These are phyloP conservation scores for Gari tellinella DNA, from an alignment of 2,888 invertebrate species.

Conservation along the genomic window DNA sequence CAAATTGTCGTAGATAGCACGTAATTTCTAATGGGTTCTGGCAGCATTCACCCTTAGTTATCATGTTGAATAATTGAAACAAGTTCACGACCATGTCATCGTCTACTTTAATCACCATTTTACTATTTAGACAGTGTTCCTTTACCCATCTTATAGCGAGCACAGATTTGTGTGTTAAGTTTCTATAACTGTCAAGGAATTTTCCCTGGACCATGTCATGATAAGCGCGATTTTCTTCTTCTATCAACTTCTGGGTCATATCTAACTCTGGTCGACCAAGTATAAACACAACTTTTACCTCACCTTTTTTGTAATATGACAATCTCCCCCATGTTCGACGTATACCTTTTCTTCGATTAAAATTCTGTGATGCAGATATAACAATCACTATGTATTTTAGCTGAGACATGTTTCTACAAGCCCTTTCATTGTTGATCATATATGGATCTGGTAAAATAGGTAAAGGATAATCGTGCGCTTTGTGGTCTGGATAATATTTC, in stretches of 20 bases:
- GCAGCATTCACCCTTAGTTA: constrained; percentile 56
- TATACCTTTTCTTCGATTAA: constrained; percentile 64
- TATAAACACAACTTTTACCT: constrained; percentile 71
- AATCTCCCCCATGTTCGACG: constrained; percentile 75
- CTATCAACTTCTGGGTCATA: constrained; percentile 63
- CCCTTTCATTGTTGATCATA: constrained; percentile 66
- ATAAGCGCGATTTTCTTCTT: constrained; percentile 69
- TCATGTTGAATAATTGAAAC: constrained; percentile 66
- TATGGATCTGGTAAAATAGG: constrained; percentile 64
- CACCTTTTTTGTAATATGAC: constrained; percentile 57
- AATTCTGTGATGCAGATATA: constrained; percentile 69
- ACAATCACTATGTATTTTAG: constrained; percentile 72
- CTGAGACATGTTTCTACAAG: constrained; percentile 59
- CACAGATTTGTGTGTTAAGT: constrained; percentile 77
- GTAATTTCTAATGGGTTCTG: too few species aligned
- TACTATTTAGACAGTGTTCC: constrained; percentile 68
- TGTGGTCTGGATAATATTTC: too few species aligned
- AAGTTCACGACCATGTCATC: constrained; percentile 78
- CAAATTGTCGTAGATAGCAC: too few species aligned
- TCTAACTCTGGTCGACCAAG: constrained; percentile 63
- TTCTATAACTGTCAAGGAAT: constrained; percentile 73
- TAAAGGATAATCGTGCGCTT: constrained; percentile 53
- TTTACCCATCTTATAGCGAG: constrained; percentile 72
- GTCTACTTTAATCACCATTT: constrained; percentile 73
- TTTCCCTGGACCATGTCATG: constrained; percentile 77